Conservation (phyloP, 2,797 vertebrate species). For the Sebastes oblongus region DNA sequence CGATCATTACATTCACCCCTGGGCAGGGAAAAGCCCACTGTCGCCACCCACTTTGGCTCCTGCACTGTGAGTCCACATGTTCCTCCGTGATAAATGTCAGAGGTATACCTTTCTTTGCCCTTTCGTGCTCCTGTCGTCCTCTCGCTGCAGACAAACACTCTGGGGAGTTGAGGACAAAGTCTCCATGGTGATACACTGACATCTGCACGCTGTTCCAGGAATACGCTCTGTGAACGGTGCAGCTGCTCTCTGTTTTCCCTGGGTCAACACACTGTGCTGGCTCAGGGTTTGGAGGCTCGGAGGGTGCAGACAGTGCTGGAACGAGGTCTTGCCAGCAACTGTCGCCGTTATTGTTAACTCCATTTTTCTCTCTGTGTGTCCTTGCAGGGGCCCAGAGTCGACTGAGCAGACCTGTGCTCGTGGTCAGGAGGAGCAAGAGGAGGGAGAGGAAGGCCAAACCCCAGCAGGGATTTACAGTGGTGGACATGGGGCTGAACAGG, state of each 20-base stretch:
- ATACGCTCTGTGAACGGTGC: slow-evolving; percentile 39
- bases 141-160: slow-evolving; percentile 42
- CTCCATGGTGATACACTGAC: slow-evolving; percentile 46
- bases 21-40: slow-evolving; percentile 62
- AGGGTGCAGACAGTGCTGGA: background rate
- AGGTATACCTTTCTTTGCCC: slow-evolving; percentile 40
- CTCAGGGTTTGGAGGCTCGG: slow-evolving; percentile 10
- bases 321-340: background rate
- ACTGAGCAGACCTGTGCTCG: slow-evolving; percentile 13
- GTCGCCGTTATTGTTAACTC: background rate
- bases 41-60: slow-evolving; percentile 20
- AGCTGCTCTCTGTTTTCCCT: slow-evolving; percentile 65
- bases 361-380: background rate
- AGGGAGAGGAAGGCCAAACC: slow-evolving; percentile 52
- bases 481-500: slow-evolving; percentile 54
- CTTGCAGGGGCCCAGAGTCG: background rate
- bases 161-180: slow-evolving; percentile 42
- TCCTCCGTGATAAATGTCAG: slow-evolving; percentile 30
- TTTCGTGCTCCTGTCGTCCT: slow-evolving; percentile 19
- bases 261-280: slow-evolving; percentile 50
- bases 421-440: slow-evolving; percentile 56
- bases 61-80: slow-evolving; percentile 13
- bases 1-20: slow-evolving; percentile 67
- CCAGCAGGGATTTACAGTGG: slow-evolving; percentile 44
- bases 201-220: slow-evolving; percentile 51